Evolutionary conservation across 64 coral and sea anemone genomes (phyloP).

Genomic region (Stylophora pistillata): DNA sequence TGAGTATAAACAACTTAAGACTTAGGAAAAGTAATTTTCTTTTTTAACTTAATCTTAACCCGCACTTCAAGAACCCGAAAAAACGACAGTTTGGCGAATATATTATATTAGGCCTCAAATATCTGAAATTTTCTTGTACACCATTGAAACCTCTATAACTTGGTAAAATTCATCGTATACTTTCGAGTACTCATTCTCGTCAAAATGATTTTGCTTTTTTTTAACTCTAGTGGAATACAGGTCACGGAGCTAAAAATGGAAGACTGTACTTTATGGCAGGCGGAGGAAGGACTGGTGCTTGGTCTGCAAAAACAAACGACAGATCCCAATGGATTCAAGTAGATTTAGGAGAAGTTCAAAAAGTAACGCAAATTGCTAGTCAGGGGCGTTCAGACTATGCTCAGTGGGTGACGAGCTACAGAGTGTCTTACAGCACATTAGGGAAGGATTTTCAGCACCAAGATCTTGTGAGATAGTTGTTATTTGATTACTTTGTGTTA

Average conservation of each 20-base stretch:
- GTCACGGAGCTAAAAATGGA: constrained; percentile 1
- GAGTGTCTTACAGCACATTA: background rate
- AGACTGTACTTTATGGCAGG: background rate
- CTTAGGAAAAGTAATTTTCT: too few relatives aligned
- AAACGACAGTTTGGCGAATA: too few relatives aligned
- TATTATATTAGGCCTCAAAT: too few relatives aligned
- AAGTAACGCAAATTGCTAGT: background rate
- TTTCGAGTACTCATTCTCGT: too few relatives aligned
- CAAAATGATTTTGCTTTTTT: background rate
- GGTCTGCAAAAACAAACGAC: background rate
- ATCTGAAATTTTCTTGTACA: too few relatives aligned
- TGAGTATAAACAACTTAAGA: too few relatives aligned
- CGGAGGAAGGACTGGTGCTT: background rate
- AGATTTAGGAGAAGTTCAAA: background rate
- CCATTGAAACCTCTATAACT: too few relatives aligned
- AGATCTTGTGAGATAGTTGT: background rate
- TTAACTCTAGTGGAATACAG: background rate
- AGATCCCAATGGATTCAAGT: constrained; percentile 12
- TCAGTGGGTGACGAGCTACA: constrained; percentile 24
- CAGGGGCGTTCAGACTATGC: constrained; percentile 6
- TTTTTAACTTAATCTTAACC: too few relatives aligned
- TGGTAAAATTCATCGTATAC: too few relatives aligned
- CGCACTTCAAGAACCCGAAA: too few relatives aligned
- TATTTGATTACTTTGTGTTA: too few relatives aligned
- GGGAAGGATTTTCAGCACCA: background rate